phyloP scores from a whole-genome alignment of 2,113 vertebrate genomes.

The Lethenteron reissneri region DNA sequence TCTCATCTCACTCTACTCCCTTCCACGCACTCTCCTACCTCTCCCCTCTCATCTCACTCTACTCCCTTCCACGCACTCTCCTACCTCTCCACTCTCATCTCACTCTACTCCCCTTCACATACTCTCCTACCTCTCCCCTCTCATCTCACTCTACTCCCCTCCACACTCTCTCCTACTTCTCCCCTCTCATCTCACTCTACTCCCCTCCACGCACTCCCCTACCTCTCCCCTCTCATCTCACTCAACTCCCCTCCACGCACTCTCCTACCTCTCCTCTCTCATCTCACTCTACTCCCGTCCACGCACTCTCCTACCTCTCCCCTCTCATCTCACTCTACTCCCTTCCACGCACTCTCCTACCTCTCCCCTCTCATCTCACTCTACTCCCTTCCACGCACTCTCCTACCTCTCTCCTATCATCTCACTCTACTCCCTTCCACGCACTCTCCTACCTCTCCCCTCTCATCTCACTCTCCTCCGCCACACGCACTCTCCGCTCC shows the following conservation, averaged over 20 bases:
- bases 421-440: neutral
- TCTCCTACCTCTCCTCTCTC: neutral
- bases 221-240: neutral
- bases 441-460: neutral
- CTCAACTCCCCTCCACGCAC: neutral
- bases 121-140: neutral
- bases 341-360: neutral
- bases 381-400: neutral
- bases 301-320: neutral
- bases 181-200: neutral
- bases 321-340: neutral
- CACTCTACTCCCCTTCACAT: neutral
- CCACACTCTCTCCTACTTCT: neutral
- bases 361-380: neutral
- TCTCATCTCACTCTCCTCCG: neutral
- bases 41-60: neutral
- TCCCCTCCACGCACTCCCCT: too few species aligned
- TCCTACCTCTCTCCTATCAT: neutral
- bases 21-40: neutral
- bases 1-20: neutral
- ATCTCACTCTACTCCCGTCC: neutral
- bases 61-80: neutral
- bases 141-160: neutral
- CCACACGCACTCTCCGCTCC: neutral
- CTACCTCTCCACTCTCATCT: neutral